Evolutionary conservation across 2,113 vertebrate species (phyloP).

Genomic region (Accipiter cooperii): DNA sequence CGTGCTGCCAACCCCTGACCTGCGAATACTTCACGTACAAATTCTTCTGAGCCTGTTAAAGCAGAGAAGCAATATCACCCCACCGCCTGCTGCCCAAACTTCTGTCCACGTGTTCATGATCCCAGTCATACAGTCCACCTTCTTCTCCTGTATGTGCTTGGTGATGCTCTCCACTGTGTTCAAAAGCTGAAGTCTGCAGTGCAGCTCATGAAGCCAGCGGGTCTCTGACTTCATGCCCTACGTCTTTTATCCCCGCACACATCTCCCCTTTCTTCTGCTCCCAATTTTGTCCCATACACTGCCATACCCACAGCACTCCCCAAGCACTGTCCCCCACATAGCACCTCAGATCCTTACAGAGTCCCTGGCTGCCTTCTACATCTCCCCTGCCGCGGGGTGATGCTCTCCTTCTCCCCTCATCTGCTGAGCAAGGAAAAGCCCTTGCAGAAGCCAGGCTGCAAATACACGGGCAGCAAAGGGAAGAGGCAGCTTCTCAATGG

Average conservation of each 20-base stretch:
- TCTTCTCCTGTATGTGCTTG: neutral
- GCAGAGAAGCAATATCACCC: neutral
- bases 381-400: fast-evolving
- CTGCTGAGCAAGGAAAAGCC: neutral
- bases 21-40: neutral
- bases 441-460: neutral
- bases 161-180: neutral
- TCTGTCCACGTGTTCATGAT: neutral
- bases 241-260: neutral
- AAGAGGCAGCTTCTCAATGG: neutral
- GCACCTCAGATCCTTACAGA: neutral
- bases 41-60: neutral
- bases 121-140: neutral
- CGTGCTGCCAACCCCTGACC: neutral
- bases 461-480: fast-evolving
- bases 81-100: neutral
- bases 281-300: neutral
- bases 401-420: fast-evolving
- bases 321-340: neutral
- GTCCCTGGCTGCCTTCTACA: neutral
- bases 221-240: neutral
- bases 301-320: neutral
- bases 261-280: neutral
- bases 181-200: neutral
- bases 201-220: neutral